phyloP scores from a whole-genome alignment of 2,797 vertebrate species.

The Ctenopoma kingsleyae region DNA sequence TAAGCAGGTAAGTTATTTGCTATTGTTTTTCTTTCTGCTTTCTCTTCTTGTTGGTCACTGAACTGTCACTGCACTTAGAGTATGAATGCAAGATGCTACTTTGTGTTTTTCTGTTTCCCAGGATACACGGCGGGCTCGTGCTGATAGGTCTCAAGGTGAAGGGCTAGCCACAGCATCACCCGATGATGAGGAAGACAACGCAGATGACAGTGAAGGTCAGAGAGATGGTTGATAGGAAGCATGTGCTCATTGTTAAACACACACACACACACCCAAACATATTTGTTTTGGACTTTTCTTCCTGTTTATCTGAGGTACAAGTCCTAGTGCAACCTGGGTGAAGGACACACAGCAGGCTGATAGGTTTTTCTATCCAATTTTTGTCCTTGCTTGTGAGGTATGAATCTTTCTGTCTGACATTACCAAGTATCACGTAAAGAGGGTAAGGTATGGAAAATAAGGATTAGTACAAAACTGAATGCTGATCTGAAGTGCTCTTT shows the following conservation, averaged over 20 bases:
- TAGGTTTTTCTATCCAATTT: slow-evolving; percentile 3
- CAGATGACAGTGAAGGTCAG: slow-evolving; percentile 97
- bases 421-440: slow-evolving; percentile 8
- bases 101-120: slow-evolving; percentile 67
- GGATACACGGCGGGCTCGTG: slow-evolving; percentile 91
- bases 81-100: slow-evolving; percentile 1
- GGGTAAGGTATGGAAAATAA: not conserved
- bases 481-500: slow-evolving; percentile 13
- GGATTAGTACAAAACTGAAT: slow-evolving; percentile 4
- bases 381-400: slow-evolving; percentile 8
- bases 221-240: slow-evolving; percentile 41
- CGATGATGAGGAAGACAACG: slow-evolving; percentile 96
- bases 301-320: slow-evolving; percentile 21
- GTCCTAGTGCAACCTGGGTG: not conserved
- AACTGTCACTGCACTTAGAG: not conserved
- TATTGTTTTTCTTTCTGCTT: not conserved
- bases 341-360: slow-evolving; percentile 7
- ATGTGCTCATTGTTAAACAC: slow-evolving; percentile 5
- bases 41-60: slow-evolving; percentile 41
- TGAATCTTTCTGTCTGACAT: slow-evolving; percentile 11
- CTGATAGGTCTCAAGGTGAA: slow-evolving; percentile 94
- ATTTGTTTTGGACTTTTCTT: slow-evolving; percentile 13
- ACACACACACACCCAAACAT: not conserved
- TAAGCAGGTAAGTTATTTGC: slow-evolving; percentile 85
- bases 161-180: slow-evolving; percentile 92